Percentiles rank a stretch among this genome's conserved stretches.
phyloP scores from a whole-genome alignment of 2,113 vertebrate genomes.

The Podiceps cristatus region DNA sequence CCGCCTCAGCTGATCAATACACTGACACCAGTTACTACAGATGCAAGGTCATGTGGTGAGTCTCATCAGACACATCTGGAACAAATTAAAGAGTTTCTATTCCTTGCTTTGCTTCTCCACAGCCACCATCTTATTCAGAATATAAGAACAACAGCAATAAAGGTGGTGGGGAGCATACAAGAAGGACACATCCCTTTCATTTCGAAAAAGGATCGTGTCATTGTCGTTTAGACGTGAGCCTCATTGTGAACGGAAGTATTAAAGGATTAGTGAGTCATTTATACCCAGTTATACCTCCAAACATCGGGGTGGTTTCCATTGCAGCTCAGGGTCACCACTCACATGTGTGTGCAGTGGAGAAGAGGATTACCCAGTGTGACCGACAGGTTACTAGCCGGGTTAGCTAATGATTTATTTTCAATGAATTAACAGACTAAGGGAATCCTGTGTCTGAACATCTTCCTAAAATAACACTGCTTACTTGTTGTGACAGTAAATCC shows the following conservation, averaged over 20 bases:
- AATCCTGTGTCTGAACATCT: neutral
- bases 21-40: neutral
- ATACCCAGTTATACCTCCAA: neutral
- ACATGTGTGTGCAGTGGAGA: neutral
- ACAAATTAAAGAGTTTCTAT: neutral
- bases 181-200: neutral
- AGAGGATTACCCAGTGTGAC: neutral
- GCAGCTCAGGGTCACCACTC: neutral
- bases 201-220: constrained; percentile 36
- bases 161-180: neutral
- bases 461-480: constrained; percentile 43
- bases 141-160: neutral
- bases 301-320: neutral
- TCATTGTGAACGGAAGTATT: constrained; percentile 47
- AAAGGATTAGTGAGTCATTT: constrained; percentile 67
- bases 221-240: constrained; percentile 43
- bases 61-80: neutral
- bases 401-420: neutral
- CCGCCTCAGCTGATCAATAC: neutral
- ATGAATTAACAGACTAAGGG: constrained; percentile 28
- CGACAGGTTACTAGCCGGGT: neutral
- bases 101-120: neutral
- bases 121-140: neutral
- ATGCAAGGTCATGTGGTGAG: neutral
- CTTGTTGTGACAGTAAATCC: neutral